These are phyloP conservation scores for Radopholus similis DNA, from an alignment of 1,140 invertebrate species.

Conservation along the genomic window DNA sequence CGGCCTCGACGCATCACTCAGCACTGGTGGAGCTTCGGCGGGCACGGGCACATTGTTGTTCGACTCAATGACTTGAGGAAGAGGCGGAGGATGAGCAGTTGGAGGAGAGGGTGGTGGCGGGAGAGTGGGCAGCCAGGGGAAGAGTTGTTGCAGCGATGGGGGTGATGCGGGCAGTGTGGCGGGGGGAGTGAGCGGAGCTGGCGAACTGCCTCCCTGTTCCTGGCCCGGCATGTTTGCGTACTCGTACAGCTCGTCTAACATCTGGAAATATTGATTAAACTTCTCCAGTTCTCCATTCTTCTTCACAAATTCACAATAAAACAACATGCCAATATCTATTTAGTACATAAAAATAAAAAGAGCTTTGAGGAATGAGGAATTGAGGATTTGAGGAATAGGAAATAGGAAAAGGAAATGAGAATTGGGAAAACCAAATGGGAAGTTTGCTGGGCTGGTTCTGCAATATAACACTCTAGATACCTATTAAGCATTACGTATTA, in stretches of 20 bases:
- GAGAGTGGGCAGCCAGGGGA: conserved; percentile 8
- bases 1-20: not conserved
- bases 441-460: too few species aligned
- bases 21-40: conserved; percentile 2
- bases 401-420: too few species aligned
- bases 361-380: too few species aligned
- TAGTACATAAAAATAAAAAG: too few species aligned
- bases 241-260: conserved; percentile 38
- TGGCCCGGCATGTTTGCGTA: conserved; percentile 33
- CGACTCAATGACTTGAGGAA: not conserved
- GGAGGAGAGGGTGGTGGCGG: conserved; percentile 7
- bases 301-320: too few species aligned
- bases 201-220: not conserved
- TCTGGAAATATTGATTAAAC: conserved; percentile 21
- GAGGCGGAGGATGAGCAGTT: not conserved
- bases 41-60: not conserved
- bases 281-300: too few species aligned
- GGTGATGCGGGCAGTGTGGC: conserved; percentile 7
- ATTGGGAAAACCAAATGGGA: too few species aligned
- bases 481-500: too few species aligned
- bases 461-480: too few species aligned
- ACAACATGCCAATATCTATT: too few species aligned
- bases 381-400: too few species aligned
- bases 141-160: conserved; percentile 10
- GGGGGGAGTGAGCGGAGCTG: conserved; percentile 9